These are phyloP conservation scores for Euclidia mi DNA, from an alignment of 2,888 invertebrate species.

Conservation along the genomic window DNA sequence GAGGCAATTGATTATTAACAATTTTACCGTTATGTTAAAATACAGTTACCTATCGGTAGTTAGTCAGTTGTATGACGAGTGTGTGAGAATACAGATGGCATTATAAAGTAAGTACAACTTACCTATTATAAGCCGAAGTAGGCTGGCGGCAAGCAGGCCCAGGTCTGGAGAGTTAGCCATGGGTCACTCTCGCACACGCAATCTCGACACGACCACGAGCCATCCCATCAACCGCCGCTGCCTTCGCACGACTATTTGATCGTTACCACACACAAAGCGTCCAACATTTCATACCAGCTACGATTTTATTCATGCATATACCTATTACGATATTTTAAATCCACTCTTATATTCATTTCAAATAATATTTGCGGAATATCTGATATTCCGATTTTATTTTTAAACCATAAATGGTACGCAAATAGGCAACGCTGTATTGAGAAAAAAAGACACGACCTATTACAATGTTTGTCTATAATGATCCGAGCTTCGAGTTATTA, in stretches of 20 bases:
- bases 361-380: too few relatives aligned
- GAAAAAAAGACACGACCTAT: too few relatives aligned
- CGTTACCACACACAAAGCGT: slow-evolving; percentile 17
- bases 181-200: slow-evolving; percentile 77
- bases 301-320: slow-evolving; percentile 15
- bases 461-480: too few relatives aligned
- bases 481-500: background rate
- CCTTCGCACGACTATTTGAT: slow-evolving; percentile 46
- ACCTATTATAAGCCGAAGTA: slow-evolving; percentile 91
- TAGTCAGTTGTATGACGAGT: background rate
- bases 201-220: slow-evolving; percentile 72
- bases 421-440: too few relatives aligned
- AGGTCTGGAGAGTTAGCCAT: slow-evolving; percentile 91
- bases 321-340: background rate
- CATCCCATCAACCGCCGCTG: slow-evolving; percentile 74
- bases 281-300: slow-evolving; percentile 16
- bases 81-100: background rate
- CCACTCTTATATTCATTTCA: slow-evolving; percentile 7
- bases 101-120: slow-evolving; percentile 67
- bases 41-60: too few relatives aligned
- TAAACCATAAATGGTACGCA: too few relatives aligned
- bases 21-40: too few relatives aligned
- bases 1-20: too few relatives aligned
- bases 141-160: slow-evolving; percentile 90
- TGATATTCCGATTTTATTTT: too few relatives aligned